phyloP scores from a whole-genome alignment of 2,797 vertebrate genomes.

The Tokudaia tokunoshimensis region DNA sequence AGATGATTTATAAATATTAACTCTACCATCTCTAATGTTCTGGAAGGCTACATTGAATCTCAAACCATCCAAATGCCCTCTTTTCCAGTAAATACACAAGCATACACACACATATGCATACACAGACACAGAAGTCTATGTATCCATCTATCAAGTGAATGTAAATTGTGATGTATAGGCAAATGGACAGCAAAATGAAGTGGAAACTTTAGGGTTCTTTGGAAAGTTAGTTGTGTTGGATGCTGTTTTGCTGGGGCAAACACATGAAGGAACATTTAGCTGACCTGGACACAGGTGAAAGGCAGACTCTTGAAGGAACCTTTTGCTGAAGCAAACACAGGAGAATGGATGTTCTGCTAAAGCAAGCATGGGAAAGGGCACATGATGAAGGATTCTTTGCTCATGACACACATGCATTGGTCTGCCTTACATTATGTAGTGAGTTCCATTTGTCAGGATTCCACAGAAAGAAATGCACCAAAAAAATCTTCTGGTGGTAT shows the following conservation, averaged over 20 bases:
- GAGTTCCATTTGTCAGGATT: neutral
- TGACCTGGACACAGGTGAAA: neutral
- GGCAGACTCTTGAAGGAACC: neutral
- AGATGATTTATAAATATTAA: neutral
- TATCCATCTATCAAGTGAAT: neutral
- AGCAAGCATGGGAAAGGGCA: neutral
- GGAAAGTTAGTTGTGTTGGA: neutral
- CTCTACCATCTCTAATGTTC: neutral
- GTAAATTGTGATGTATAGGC: neutral
- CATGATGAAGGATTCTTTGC: neutral
- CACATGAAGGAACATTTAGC: neutral
- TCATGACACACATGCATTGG: neutral
- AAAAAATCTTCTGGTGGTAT: neutral
- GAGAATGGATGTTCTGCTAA: neutral
- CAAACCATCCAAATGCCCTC: neutral
- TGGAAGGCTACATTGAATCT: neutral
- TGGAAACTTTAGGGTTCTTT: neutral
- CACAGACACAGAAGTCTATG: neutral
- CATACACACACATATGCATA: neutral
- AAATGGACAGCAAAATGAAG: neutral
- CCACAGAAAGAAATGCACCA: neutral
- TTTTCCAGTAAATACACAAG: rapidly evolving
- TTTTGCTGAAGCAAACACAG: neutral
- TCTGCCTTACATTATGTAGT: neutral
- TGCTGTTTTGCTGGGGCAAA: neutral